Conservation (phyloP, 1,140 invertebrate genomes). For the Chionoecetes opilio region DNA sequence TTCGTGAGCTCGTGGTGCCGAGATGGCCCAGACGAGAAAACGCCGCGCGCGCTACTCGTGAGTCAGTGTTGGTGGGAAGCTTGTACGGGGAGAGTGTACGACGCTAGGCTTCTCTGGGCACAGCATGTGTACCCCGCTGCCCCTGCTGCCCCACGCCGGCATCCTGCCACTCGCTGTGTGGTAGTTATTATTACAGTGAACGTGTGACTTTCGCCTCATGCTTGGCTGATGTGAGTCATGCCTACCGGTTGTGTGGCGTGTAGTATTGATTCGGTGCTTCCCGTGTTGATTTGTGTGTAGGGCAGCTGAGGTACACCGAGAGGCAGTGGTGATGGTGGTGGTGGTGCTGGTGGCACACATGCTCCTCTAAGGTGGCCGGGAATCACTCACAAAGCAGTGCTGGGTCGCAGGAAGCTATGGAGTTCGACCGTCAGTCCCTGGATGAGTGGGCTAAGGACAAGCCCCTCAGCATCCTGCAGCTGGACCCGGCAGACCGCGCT, state of each 20-base stretch:
- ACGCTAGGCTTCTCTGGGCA: slow-evolving; percentile 69
- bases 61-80: slow-evolving; percentile 68
- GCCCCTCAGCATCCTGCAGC: slow-evolving; percentile 96
- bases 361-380: slow-evolving; percentile 73
- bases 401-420: slow-evolving; percentile 79
- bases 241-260: slow-evolving; percentile 65
- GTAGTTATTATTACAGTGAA: slow-evolving; percentile 54
- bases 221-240: slow-evolving; percentile 66
- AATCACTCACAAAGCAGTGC: slow-evolving; percentile 65
- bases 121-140: slow-evolving; percentile 76
- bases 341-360: slow-evolving; percentile 62
- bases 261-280: slow-evolving; percentile 78
- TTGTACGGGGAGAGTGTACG: slow-evolving; percentile 58
- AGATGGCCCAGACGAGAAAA: neutral
- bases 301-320: slow-evolving; percentile 67
- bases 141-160: slow-evolving; percentile 66
- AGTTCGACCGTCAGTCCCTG: slow-evolving; percentile 87
- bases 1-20: neutral
- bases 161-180: slow-evolving; percentile 52
- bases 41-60: neutral
- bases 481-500: slow-evolving; percentile 96
- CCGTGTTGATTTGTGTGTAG: slow-evolving; percentile 72
- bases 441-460: slow-evolving; percentile 98
- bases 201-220: slow-evolving; percentile 44
- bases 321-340: slow-evolving; percentile 71